Evolutionary conservation across 2,113 vertebrate genomes (phyloP).

Genomic region (Neotoma lepida): DNA sequence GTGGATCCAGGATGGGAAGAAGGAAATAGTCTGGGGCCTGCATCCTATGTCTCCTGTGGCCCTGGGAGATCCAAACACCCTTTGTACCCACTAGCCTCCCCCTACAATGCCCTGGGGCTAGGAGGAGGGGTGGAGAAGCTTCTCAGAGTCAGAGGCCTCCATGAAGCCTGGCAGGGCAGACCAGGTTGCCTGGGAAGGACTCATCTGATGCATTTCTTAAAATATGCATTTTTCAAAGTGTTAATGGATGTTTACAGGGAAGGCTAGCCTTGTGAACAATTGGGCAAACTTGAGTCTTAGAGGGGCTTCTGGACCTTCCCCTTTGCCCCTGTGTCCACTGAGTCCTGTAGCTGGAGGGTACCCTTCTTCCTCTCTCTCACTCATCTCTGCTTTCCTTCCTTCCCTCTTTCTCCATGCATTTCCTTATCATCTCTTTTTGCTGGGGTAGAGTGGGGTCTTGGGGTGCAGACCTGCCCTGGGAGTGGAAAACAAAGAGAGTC

Average conservation of each 20-base stretch:
- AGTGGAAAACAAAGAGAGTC: not conserved
- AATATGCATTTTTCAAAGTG: not conserved
- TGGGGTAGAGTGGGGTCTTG: not conserved
- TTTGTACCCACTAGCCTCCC: not conserved
- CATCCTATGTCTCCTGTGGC: fast-evolving
- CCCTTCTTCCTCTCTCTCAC: not conserved
- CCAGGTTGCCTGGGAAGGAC: not conserved
- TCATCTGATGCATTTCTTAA: not conserved
- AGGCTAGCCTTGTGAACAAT: not conserved
- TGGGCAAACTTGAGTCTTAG: not conserved
- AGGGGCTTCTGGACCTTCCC: not conserved
- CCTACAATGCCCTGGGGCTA: fast-evolving
- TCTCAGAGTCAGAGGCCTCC: not conserved
- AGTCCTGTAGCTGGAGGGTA: no score
- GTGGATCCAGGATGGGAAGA: not conserved
- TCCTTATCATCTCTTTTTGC: not conserved
- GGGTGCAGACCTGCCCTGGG: not conserved
- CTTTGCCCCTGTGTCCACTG: no score
- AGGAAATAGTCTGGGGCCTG: not conserved
- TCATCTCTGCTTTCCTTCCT: not conserved
- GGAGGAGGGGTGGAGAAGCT: not conserved
- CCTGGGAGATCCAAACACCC: fast-evolving
- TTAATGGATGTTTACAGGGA: not conserved
- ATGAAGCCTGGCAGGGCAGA: not conserved
- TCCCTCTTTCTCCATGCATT: not conserved